These are phyloP conservation scores for Crax fasciolata DNA, from an alignment of 2,797 vertebrate species.

Conservation along the genomic window DNA sequence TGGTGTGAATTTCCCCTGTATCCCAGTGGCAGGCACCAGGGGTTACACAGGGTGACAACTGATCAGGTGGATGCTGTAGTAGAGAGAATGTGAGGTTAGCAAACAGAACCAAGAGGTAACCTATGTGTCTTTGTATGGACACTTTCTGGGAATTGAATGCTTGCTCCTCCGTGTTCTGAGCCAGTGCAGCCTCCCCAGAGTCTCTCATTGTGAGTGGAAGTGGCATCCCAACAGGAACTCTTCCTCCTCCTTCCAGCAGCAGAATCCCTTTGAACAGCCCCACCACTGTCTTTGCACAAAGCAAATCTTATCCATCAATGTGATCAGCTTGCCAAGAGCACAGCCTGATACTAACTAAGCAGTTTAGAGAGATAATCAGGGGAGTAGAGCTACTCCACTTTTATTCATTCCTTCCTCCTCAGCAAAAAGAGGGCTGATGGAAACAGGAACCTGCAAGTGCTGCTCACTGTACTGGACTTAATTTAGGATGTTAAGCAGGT, in stretches of 20 bases:
- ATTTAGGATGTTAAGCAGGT: background rate
- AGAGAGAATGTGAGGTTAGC: background rate
- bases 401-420: background rate
- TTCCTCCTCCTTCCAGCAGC: background rate
- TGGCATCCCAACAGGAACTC: too few species aligned
- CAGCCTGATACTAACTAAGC: background rate
- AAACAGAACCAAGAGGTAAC: background rate
- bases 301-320: background rate
- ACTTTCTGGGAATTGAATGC: background rate
- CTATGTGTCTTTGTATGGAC: background rate
- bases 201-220: background rate
- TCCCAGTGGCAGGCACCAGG: rapidly evolving
- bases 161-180: background rate
- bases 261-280: background rate
- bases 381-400: background rate
- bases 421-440: background rate
- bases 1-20: background rate
- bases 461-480: background rate
- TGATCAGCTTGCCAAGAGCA: background rate
- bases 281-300: too few species aligned
- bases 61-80: background rate
- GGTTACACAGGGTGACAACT: background rate
- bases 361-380: background rate
- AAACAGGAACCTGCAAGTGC: background rate
- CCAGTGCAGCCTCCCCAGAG: background rate